phyloP scores from a whole-genome alignment of 2,113 vertebrate species.

The Coptodon bakossiorum region DNA sequence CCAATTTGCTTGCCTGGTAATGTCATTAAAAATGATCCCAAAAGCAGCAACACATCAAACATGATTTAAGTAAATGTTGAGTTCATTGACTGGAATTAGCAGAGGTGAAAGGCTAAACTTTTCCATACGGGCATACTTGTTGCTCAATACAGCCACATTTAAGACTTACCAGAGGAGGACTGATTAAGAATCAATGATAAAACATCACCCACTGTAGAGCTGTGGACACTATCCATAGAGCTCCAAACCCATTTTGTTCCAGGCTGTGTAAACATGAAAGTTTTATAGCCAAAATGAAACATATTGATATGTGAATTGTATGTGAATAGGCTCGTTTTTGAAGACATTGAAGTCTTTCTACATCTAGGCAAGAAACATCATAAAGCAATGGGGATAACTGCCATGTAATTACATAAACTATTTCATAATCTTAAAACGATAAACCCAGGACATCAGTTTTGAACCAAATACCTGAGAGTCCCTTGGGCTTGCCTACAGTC shows the following conservation, averaged over 20 bases:
- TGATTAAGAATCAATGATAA: neutral
- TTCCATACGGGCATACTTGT: neutral
- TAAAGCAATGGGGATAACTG: neutral
- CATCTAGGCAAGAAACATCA: neutral
- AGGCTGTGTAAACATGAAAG: neutral
- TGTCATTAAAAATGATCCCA: neutral
- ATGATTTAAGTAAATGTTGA: neutral
- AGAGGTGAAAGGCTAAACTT: neutral
- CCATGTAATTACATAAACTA: neutral
- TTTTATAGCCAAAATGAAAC: neutral
- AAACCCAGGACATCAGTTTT: neutral
- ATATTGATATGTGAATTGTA: neutral
- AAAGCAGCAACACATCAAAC: neutral
- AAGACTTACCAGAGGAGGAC: neutral
- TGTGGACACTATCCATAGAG: neutral
- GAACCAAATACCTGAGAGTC: neutral
- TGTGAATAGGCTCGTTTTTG: neutral
- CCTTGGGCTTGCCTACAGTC: neutral
- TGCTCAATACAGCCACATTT: neutral
- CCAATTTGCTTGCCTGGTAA: neutral
- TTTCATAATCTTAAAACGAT: neutral
- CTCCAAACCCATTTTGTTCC: neutral
- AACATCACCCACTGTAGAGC: neutral
- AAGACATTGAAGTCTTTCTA: neutral
- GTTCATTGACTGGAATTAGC: neutral